These are phyloP conservation scores for Pycnonotus jocosus DNA, from an alignment of 2,113 vertebrate species.

Conservation along the genomic window DNA sequence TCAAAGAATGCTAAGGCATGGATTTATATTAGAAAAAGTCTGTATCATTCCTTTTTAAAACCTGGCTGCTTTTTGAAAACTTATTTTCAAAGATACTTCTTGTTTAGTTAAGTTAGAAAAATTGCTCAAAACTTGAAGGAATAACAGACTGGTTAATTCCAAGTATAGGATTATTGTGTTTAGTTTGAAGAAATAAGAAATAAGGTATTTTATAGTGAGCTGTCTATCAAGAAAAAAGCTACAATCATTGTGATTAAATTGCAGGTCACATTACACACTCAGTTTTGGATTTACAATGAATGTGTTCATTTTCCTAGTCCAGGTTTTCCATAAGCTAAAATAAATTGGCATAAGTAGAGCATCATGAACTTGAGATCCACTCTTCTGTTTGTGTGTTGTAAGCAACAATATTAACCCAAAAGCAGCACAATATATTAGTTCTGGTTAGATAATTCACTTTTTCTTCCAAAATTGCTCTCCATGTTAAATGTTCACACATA, in stretches of 20 bases:
- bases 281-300: not conserved
- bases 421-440: not conserved
- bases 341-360: not conserved
- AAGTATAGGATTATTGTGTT: not conserved
- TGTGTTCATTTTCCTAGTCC: not conserved
- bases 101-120: not conserved
- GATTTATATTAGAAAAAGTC: not conserved
- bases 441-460: not conserved
- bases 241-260: not conserved
- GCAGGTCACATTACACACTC: not conserved
- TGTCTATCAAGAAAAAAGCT: not conserved
- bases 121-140: not conserved
- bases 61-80: not conserved
- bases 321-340: not conserved
- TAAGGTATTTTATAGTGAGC: not conserved
- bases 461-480: not conserved
- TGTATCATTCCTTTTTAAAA: not conserved
- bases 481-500: not conserved
- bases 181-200: not conserved
- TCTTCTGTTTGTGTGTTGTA: not conserved
- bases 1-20: not conserved
- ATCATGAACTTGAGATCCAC: not conserved
- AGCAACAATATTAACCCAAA: not conserved
- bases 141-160: not conserved
- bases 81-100: not conserved